Evolutionary conservation across 1,140 invertebrate species (phyloP).

Genomic region (Caerostris extrusa): DNA sequence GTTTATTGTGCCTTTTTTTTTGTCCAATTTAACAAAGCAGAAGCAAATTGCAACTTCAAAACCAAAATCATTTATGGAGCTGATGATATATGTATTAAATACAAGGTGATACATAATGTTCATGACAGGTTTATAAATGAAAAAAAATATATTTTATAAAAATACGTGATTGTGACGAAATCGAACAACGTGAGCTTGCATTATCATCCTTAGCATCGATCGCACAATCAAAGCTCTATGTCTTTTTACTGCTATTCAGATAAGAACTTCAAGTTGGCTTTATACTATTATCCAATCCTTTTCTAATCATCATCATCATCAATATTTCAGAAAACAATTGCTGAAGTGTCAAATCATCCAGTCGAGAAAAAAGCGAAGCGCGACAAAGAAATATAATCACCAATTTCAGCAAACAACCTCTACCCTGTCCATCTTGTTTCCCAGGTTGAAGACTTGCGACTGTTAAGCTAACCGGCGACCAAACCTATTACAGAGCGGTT

Average conservation of each 20-base stretch:
- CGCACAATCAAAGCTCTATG: not conserved
- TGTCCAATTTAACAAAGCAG: too few relatives aligned
- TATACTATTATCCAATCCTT: not conserved
- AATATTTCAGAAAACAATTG: slow-evolving; percentile 17
- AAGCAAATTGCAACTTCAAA: too few relatives aligned
- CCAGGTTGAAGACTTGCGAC: slow-evolving; percentile 14
- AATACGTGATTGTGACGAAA: not conserved
- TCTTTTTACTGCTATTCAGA: not conserved
- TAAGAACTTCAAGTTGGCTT: not conserved
- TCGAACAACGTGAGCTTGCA: not conserved
- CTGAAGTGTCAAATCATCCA: not conserved
- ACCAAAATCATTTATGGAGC: too few relatives aligned
- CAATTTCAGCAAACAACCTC: not conserved
- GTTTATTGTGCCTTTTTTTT: too few relatives aligned
- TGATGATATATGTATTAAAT: too few relatives aligned
- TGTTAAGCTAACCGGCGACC: slow-evolving; percentile 14
- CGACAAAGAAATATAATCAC: slow-evolving; percentile 3
- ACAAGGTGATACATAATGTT: too few relatives aligned
- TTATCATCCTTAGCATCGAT: not conserved
- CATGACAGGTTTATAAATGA: not conserved
- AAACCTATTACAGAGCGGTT: slow-evolving; percentile 18
- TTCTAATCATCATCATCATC: not conserved
- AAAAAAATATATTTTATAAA: not conserved
- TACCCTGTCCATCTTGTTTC: slow-evolving; percentile 35
- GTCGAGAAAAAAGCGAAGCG: not conserved